Percentiles rank a stretch among this genome's conserved stretches.
Conservation (phyloP, 2,888 invertebrate species). For the Stenolophus ochropezus region DNA sequence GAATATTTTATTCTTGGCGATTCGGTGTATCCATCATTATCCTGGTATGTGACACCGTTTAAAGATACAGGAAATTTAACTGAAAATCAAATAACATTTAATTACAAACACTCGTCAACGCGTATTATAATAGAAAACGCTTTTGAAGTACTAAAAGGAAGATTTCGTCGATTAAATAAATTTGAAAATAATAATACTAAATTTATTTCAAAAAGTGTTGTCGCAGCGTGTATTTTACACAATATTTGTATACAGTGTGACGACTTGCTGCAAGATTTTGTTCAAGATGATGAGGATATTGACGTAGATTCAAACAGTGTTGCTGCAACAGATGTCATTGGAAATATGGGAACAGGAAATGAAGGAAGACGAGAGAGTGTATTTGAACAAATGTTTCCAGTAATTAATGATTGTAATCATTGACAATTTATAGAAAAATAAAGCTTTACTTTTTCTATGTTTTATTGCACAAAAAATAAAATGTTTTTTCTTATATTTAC, state of each 20-base stretch:
- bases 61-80: constrained; percentile 66
- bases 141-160: constrained; percentile 66
- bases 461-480: no score
- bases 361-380: no score
- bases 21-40: constrained; percentile 64
- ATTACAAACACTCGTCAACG: constrained; percentile 64
- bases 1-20: constrained; percentile 64
- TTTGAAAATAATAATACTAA: constrained; percentile 62
- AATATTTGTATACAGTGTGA: constrained; percentile 51
- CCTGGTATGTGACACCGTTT: constrained; percentile 65
- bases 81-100: constrained; percentile 65
- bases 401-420: no score
- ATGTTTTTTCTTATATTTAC: no score
- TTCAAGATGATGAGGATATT: neutral
- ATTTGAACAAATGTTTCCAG: no score
- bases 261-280: neutral
- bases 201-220: constrained; percentile 60
- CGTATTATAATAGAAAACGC: constrained; percentile 66
- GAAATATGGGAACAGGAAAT: no score
- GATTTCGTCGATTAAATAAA: constrained; percentile 65
- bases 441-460: no score
- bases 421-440: no score
- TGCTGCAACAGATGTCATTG: no score
- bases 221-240: constrained; percentile 61
- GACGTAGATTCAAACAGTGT: no score